phyloP scores from a whole-genome alignment of 2,113 vertebrate genomes.

The Bubo bubo region DNA sequence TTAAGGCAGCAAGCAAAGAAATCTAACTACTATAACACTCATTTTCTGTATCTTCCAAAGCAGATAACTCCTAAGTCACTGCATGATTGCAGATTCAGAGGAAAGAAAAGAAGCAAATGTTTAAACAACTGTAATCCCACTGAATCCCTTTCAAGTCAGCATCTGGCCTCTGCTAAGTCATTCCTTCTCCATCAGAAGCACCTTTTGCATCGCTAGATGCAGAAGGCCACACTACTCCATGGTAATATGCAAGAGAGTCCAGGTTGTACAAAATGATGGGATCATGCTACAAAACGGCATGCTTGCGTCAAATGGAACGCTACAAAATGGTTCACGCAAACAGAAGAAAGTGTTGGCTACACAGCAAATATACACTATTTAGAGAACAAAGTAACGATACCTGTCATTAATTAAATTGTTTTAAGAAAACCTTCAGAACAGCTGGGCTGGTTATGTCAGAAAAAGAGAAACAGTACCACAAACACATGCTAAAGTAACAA shows the following conservation, averaged over 20 bases:
- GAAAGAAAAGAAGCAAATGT: neutral
- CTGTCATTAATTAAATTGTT: neutral
- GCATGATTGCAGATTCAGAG: neutral
- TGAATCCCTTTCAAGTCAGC: neutral
- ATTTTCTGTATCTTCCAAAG: neutral
- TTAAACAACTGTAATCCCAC: neutral
- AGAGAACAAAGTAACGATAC: neutral
- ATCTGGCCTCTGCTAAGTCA: neutral
- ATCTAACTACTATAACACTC: neutral
- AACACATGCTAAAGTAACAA: constrained; percentile 76
- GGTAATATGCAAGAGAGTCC: neutral
- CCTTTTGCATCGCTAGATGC: neutral
- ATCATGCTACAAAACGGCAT: neutral
- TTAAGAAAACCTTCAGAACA: neutral
- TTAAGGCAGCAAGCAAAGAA: neutral
- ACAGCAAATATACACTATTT: neutral
- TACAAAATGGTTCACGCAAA: neutral
- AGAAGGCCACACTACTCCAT: neutral
- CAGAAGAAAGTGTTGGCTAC: neutral
- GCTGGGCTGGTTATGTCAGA: constrained; percentile 56
- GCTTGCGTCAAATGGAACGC: neutral
- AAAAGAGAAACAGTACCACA: constrained; percentile 63
- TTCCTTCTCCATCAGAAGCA: neutral
- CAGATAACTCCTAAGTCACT: neutral
- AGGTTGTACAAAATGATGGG: neutral